These are phyloP conservation scores for Oligia fasciuncula DNA, from an alignment of 2,888 invertebrate species.

Conservation along the genomic window DNA sequence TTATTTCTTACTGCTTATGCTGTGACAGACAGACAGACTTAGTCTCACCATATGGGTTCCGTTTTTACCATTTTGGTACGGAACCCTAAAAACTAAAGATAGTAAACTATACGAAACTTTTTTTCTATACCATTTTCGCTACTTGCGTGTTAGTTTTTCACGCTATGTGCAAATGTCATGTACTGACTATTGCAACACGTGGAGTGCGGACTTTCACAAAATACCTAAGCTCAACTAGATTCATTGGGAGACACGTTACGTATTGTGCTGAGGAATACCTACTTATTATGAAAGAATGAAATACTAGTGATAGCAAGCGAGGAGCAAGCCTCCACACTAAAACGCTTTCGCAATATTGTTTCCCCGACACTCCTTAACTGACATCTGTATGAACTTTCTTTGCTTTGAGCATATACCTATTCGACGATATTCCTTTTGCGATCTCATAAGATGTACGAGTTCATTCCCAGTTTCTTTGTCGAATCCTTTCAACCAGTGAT, in stretches of 20 bases:
- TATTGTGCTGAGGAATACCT: neutral
- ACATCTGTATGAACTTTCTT: conserved; percentile 41
- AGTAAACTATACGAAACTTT: too few species aligned
- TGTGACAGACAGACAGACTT: too few species aligned
- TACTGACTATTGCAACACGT: too few species aligned
- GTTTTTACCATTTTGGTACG: too few species aligned
- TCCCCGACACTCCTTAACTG: conserved; percentile 32
- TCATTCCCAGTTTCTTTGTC: conserved; percentile 61
- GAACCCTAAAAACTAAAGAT: neutral
- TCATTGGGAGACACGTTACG: neutral
- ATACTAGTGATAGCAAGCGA: conserved; percentile 26
- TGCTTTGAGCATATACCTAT: conserved; percentile 25
- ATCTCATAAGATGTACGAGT: conserved; percentile 62
- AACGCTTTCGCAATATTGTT: conserved; percentile 58
- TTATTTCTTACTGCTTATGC: too few species aligned
- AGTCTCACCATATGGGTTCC: too few species aligned
- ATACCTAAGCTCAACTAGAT: neutral
- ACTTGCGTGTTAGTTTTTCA: neutral
- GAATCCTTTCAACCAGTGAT: conserved; percentile 68
- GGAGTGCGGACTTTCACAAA: neutral
- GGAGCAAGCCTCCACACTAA: conserved; percentile 38
- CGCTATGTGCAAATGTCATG: neutral
- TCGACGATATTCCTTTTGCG: conserved; percentile 61
- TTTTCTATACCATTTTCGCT: too few species aligned
- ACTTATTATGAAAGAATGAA: neutral